Base-by-base conservation (phyloP, 2,113 vertebrate species). In the Athene noctua region DNA sequence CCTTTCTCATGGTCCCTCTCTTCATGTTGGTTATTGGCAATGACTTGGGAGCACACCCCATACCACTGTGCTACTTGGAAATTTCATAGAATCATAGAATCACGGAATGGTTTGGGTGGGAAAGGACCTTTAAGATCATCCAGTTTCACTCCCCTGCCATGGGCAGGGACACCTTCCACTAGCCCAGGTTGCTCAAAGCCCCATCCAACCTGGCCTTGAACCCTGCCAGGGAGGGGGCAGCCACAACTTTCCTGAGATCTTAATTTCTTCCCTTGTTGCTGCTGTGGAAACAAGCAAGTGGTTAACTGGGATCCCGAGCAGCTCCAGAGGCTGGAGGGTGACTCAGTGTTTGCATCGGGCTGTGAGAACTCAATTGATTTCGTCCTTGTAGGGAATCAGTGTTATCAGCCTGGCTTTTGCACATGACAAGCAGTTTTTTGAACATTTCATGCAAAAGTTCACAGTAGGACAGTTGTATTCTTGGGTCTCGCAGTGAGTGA, bases 381-480 rank as follows among this genome's bases (percentile, higher is more conserved):
- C 86, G 55, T 68, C 92, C 83, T 77, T 70, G 75, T 4, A 70
- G 83, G 74, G 84, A 86, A 7, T 11, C 3, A 1, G 25, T 4
- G 21, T 34, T 68, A 61, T 61, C 91, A 65, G 91, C 52, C 79
- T 10, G 10, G 61, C 59, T 85, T 52, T 32, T 68, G 82, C 75
- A 20, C 36, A 3, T 1, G 54, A 65, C 19, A 4, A 68, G 89
- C 71, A 57, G 46, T 1, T 86, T 81, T 54, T 52, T 4, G 3
- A 58, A 36, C 34, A 2, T 18, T 80, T 61, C 2, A 36, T 70
- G 77, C 83, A 58, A 21, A 86, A 94, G 90, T 95, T 92, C 80
- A 70, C 67, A 80, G 95, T 2, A 86, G 90, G 86, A 66, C 84
- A 74, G 46, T 86, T 89, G 7, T 80, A 93, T 86, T 94, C 95